Conservation (phyloP, 2,888 invertebrate genomes). For the Eudemis profundana region DNA sequence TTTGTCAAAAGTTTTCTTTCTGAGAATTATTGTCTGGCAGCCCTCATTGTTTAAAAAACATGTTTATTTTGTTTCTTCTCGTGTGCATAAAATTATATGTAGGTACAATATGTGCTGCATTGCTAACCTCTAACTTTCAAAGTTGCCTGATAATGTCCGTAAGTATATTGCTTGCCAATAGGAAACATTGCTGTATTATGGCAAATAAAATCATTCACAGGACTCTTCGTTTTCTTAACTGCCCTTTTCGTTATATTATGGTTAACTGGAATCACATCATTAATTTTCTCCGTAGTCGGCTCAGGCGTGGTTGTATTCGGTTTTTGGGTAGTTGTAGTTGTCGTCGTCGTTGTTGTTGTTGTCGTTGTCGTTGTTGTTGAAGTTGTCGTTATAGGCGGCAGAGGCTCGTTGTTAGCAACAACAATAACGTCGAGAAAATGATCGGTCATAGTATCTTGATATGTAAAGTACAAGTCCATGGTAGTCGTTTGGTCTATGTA, state of each 20-base stretch:
- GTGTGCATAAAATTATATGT: too few relatives aligned
- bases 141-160: conserved; percentile 89
- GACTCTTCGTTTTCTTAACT: conserved; percentile 30
- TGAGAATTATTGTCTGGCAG: too few relatives aligned
- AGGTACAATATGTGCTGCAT: too few relatives aligned
- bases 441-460: conserved; percentile 84
- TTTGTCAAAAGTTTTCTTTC: too few relatives aligned
- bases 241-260: conserved; percentile 36
- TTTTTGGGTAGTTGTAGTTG: conserved; percentile 62
- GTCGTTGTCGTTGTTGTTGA: conserved; percentile 78
- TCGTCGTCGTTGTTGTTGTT: conserved; percentile 75
- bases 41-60: too few relatives aligned
- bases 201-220: conserved; percentile 62
- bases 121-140: conserved; percentile 88
- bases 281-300: conserved; percentile 44
- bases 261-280: conserved; percentile 14
- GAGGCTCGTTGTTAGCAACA: conserved; percentile 88
- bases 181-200: conserved; percentile 86
- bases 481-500: conserved; percentile 88
- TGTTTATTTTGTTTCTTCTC: too few relatives aligned
- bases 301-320: conserved; percentile 53
- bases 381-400: conserved; percentile 82
- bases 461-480: conserved; percentile 87
- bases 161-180: conserved; percentile 87
- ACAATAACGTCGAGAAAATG: conserved; percentile 89